Evolutionary conservation across 2,113 vertebrate genomes (phyloP), one percentile per base, ranked within the genome.

Genomic region (Muntiacus muntjak): DNA sequence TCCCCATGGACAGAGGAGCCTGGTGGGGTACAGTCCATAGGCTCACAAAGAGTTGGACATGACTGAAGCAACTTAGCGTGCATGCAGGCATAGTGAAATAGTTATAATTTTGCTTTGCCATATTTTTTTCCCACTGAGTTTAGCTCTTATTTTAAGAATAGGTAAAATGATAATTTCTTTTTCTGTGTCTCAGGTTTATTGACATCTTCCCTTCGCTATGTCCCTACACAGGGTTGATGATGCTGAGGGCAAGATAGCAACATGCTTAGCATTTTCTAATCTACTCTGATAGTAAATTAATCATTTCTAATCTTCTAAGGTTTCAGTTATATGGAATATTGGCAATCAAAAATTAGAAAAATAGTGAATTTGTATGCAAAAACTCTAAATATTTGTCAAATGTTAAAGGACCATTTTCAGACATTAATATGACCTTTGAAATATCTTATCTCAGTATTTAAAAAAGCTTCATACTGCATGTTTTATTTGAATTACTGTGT

Each of bases 371-470:
- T 81, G 14, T 26, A 33, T 85, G 64, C 15, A 82, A 92, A 92
- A 88, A 74, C 74, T 91, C 76, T 92, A 96, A 96, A 95, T 87
- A 96, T 92, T 92, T 96, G 40, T 86, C 54, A 98, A 98, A 97
- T 97, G 89, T 74, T 95, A 95, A 98, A 25, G 10, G 54, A 47
- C 87, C 92, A 79, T 97, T 98, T 98, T 98, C 95, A 92, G 95
- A 97, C 97, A 87, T 93, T 96, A 96, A 78, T 98, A 96, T 98
- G 98, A 98, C 97, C 98, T 98, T 99, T 98, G 89, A 97, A 98
- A 98, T 87, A 98, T 89, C 88, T 97, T 97, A 96, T 95, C 94
- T 97, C 92, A 28, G 87, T 98, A 94, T 97, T 45, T 98, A 97
- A 93, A 96, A 98, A 98, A 97, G 97, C 92, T 98, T 97, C 95